These are phyloP conservation scores for Sarotherodon lohbergeri DNA, from an alignment of 2,113 vertebrate species.

Conservation along the genomic window DNA sequence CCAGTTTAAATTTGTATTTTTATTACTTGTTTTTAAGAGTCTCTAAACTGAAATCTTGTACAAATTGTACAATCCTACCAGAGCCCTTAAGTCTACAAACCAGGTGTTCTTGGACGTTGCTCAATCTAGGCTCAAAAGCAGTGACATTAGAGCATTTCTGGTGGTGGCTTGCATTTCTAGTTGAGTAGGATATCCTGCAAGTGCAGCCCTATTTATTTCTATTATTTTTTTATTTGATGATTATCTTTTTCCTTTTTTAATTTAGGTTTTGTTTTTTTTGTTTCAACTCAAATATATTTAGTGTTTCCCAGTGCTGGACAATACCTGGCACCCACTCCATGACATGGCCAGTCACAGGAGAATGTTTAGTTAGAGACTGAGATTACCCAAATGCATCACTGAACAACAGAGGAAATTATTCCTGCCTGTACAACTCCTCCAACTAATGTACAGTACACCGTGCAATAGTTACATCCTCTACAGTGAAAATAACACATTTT, in stretches of 20 bases:
- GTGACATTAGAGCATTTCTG: not conserved
- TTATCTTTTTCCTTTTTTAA: not conserved
- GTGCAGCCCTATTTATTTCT: not conserved
- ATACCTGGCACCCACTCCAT: not conserved
- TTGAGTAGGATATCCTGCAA: not conserved
- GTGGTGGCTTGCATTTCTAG: not conserved
- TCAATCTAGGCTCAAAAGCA: not conserved
- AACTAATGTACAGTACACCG: not conserved
- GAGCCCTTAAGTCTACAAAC: not conserved
- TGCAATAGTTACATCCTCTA: not conserved
- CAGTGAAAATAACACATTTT: not conserved
- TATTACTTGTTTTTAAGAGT: not conserved
- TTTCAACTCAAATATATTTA: not conserved
- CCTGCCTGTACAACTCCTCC: not conserved
- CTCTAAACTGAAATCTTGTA: not conserved
- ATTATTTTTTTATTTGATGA: not conserved
- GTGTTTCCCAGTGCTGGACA: not conserved
- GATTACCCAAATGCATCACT: not conserved
- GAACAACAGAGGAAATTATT: not conserved
- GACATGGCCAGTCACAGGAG: not conserved
- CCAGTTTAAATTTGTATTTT: not conserved
- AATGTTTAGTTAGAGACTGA: not conserved
- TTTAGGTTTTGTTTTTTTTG: not conserved
- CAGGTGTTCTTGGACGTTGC: not conserved
- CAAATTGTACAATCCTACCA: not conserved